Percentiles rank a stretch among this genome's conserved stretches.
Conservation (phyloP, 2,797 vertebrate genomes). For the Halcyon badia region DNA sequence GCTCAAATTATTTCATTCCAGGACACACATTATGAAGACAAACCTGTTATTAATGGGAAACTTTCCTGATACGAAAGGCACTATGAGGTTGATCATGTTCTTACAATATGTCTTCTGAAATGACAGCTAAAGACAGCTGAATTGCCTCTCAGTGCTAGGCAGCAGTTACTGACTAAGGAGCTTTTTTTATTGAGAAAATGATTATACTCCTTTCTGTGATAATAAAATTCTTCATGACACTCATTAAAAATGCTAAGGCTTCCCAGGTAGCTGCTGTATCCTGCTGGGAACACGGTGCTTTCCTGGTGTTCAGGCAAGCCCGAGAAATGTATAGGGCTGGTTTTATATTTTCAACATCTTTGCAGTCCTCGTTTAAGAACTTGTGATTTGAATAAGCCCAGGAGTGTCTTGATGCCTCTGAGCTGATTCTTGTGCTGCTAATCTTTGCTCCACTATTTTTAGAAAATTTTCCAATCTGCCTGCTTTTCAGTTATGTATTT, state of each 20-base stretch:
- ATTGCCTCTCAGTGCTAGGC: neutral
- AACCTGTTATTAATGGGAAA: constrained; percentile 27
- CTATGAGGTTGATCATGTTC: neutral
- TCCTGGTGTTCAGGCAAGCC: neutral
- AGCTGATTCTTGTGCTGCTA: constrained; percentile 44
- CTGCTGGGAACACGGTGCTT: neutral
- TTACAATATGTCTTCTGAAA: constrained; percentile 20
- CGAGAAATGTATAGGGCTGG: neutral
- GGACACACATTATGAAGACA: constrained; percentile 21
- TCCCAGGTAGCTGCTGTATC: neutral
- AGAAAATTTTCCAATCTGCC: constrained; percentile 41
- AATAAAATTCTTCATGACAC: constrained; percentile 13
- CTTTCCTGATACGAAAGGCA: constrained; percentile 27
- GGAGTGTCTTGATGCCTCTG: constrained; percentile 42
- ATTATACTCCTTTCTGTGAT: constrained; percentile 6
- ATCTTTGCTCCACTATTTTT: constrained; percentile 63
- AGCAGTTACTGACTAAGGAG: constrained; percentile 17
- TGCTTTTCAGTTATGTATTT: constrained; percentile 8
- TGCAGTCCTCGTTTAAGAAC: constrained; percentile 22
- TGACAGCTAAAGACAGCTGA: neutral
- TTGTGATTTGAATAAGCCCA: constrained; percentile 38
- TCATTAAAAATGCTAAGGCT: constrained; percentile 48
- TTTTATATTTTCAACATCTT: neutral
- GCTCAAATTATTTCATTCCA: constrained; percentile 9
- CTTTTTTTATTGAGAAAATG: constrained; percentile 7